Conservation (phyloP, 2,888 invertebrate species). For the Parnassius glacialis region DNA sequence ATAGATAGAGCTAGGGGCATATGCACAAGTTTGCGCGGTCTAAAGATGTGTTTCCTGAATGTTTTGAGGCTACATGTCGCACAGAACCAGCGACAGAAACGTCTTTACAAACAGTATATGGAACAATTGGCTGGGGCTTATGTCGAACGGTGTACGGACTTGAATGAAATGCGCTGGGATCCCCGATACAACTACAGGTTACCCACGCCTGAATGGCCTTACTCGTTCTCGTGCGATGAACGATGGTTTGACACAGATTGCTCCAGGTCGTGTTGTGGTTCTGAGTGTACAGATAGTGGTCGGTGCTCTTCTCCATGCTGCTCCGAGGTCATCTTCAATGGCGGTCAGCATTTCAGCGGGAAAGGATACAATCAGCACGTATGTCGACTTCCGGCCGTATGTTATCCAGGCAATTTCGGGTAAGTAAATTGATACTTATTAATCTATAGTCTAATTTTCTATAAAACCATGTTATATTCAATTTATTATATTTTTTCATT, state of each 20-base stretch:
- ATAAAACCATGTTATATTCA: too few species aligned
- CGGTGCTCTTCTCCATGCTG: constrained; percentile 75
- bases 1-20: constrained; percentile 44
- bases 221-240: constrained; percentile 58
- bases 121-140: constrained; percentile 73
- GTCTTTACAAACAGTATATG: constrained; percentile 75
- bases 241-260: constrained; percentile 58
- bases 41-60: constrained; percentile 81
- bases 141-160: constrained; percentile 65
- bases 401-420: constrained; percentile 74
- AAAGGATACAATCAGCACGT: constrained; percentile 55
- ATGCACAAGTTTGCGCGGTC: neutral
- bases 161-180: constrained; percentile 57
- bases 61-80: constrained; percentile 78
- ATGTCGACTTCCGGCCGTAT: constrained; percentile 56
- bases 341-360: constrained; percentile 71
- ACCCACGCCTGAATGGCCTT: constrained; percentile 63
- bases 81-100: constrained; percentile 74
- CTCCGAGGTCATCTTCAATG: constrained; percentile 77
- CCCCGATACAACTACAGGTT: constrained; percentile 48
- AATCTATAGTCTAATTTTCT: too few species aligned
- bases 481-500: too few species aligned
- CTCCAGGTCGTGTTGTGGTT: constrained; percentile 55
- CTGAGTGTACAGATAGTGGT: constrained; percentile 69
- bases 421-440: constrained; percentile 49